phyloP scores from a whole-genome alignment of 2,113 vertebrate species.

The Sinosuthora webbiana region DNA sequence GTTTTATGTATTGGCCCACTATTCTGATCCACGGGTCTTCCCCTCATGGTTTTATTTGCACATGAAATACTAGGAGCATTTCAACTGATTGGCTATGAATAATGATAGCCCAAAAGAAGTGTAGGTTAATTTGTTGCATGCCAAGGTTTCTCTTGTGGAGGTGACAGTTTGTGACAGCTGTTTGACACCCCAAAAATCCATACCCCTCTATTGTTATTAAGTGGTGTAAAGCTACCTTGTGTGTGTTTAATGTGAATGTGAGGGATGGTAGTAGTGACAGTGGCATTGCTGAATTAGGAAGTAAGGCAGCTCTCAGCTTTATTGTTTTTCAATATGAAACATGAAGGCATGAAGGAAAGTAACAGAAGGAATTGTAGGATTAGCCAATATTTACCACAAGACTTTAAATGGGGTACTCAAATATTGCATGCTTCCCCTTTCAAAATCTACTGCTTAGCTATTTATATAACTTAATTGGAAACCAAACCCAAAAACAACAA shows the following conservation, averaged over 20 bases:
- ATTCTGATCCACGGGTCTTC: conserved; percentile 77
- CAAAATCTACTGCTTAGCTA: neutral
- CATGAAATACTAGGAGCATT: conserved; percentile 82
- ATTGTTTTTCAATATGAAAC: conserved; percentile 28
- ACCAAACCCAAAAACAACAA: conserved; percentile 3
- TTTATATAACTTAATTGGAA: conserved; percentile 31
- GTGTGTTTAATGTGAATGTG: neutral
- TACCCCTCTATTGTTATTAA: conserved; percentile 74
- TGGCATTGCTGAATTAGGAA: neutral
- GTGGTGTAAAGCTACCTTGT: conserved; percentile 47
- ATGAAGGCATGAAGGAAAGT: neutral
- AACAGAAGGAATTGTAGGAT: conserved; percentile 1
- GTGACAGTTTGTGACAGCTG: conserved; percentile 81
- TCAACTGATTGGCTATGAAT: conserved; percentile 79
- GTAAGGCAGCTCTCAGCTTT: conserved; percentile 18
- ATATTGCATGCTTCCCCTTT: neutral
- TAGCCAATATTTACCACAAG: conserved; percentile 27
- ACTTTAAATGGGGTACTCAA: conserved; percentile 23
- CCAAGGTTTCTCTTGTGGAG: conserved; percentile 73
- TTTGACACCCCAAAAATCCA: conserved; percentile 78
- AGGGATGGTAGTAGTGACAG: neutral
- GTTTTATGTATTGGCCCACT: conserved; percentile 81
- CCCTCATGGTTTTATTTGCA: conserved; percentile 88
- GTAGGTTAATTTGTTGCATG: conserved; percentile 77
- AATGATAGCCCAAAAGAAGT: conserved; percentile 78